Evolutionary conservation across 2,888 invertebrate genomes (phyloP), one percentile per base, ranked within the genome.

Genomic region (Hoplodrina blanda): DNA sequence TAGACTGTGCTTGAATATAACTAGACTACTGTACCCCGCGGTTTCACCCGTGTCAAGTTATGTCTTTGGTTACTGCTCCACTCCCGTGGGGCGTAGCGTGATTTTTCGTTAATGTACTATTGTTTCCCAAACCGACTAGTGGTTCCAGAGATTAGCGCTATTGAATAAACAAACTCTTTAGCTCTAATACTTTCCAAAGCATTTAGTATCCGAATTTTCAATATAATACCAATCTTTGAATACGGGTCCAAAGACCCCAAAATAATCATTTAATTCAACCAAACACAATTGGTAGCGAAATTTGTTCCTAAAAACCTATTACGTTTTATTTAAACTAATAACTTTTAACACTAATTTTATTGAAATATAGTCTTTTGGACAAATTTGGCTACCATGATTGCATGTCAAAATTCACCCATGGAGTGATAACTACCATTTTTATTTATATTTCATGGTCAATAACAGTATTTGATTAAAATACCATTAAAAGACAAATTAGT

Each of bases 281-380:
- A 88, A 88, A 87, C 74, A 78, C 73, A 85, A 88, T 90, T 93
- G 94, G 95, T 95, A 94, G 95, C 94, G 86, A 91, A 93, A 93
- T 93, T 92, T 88, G 83, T 84, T 88, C 91, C 89, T 87, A 69
- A 56, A 72, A 72, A 78, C 76, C 67, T 73, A 60, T 49, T 71
- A 8, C 70, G 77, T 81, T 81, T 74, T 74, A 33, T 61, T 62
- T 13, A 49, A 82, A 84, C 74, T 84, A 80, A 80, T 81, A 7
- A 64, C n/a, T 81, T 76, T 72, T 73, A 76, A 81, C 62, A 78
- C 81, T 54, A 60, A 64, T 73, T 67, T 74, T 81, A 78, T 78
- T 73, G 63, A 78, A 87, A 92, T 95, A 93, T 91, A 89, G 95
- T 93, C 94, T 95, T 95, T 95, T 95, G 95, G 94, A 92, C 91